These are phyloP conservation scores for Xestia c-nigrum DNA, from an alignment of 2,888 invertebrate genomes.

Conservation along the genomic window DNA sequence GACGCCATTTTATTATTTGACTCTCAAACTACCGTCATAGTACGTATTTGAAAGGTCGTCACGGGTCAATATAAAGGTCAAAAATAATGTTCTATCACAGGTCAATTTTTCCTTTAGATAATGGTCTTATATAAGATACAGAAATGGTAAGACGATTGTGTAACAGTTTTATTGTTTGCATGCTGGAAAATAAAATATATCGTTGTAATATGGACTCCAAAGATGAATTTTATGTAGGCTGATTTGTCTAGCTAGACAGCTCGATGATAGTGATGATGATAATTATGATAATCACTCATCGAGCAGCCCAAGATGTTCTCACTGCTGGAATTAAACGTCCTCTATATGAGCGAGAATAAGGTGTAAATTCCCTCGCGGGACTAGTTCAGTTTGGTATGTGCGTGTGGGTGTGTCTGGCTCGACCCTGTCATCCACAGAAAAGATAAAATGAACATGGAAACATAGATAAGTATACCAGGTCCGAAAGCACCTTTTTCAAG, in stretches of 20 bases:
- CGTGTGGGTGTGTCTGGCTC: no score
- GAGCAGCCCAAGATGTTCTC: not conserved
- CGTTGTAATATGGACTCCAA: no score
- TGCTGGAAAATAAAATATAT: not conserved
- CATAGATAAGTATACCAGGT: not conserved
- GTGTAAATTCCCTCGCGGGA: not conserved
- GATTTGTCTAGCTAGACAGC: no score
- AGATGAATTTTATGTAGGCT: no score
- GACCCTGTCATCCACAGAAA: not conserved
- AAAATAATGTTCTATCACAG: slow-evolving; percentile 8
- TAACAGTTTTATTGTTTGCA: not conserved
- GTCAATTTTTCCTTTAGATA: not conserved
- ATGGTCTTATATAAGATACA: not conserved
- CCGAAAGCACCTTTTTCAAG: no score
- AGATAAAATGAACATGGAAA: not conserved
- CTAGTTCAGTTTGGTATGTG: not conserved
- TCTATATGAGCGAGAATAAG: not conserved
- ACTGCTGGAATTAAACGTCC: not conserved
- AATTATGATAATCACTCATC: no score
- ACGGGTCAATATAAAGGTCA: slow-evolving; percentile 34
- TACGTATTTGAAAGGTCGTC: slow-evolving; percentile 22
- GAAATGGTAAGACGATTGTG: not conserved
- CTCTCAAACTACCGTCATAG: not conserved
- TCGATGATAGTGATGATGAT: not conserved
- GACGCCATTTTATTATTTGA: slow-evolving; percentile 30